phyloP scores from a whole-genome alignment of 2,113 vertebrate species.

The Pterocles orientalis region DNA sequence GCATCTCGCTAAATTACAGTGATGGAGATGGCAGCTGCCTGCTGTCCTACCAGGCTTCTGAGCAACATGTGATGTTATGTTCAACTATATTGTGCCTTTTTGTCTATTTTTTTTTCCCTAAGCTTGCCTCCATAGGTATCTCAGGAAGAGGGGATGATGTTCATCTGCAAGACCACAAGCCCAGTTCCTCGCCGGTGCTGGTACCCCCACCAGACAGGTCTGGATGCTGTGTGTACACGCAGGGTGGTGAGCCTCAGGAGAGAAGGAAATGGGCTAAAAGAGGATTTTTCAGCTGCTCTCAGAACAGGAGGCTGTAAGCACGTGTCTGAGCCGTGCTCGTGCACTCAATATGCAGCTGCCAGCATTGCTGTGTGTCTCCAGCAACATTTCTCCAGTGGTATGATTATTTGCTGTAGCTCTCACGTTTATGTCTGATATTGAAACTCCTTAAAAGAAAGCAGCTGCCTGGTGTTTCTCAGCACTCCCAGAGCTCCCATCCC shows the following conservation, averaged over 20 bases:
- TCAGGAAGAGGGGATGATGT: background rate
- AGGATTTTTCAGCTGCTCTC: background rate
- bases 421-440: background rate
- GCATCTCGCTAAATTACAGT: background rate
- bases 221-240: background rate
- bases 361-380: background rate
- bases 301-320: background rate
- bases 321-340: background rate
- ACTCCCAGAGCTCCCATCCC: background rate
- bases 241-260: background rate
- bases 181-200: background rate
- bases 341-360: background rate
- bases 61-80: background rate
- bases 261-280: background rate
- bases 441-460: background rate
- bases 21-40: background rate
- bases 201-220: fast-evolving
- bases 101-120: background rate
- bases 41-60: background rate
- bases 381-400: background rate
- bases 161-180: background rate
- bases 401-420: background rate
- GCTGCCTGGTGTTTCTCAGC: background rate
- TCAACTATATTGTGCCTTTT: background rate
- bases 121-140: background rate